Evolutionary conservation across 2,113 vertebrate species (phyloP), one percentile per base, ranked within the genome.

Genomic region (Trogon melanurus): DNA sequence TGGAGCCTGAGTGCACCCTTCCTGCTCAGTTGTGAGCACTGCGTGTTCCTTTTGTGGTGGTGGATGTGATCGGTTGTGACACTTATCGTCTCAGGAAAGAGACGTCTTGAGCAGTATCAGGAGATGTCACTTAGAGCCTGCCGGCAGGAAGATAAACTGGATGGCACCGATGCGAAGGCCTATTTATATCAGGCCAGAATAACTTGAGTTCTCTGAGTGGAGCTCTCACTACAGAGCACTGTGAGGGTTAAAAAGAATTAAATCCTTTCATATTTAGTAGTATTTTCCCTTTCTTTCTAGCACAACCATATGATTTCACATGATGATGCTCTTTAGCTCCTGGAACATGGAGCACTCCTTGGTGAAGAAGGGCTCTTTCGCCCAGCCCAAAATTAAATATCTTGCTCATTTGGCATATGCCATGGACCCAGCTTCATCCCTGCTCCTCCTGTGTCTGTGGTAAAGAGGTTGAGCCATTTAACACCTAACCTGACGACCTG

Each of bases 1-100:
- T 2, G 2, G 16, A 89, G 30, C 23, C 29, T 56, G 0, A 0
- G 7, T 67, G 34, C 9, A 60, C 47, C 26, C 16, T 13, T 79
- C 61, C 34, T 44, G 6, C 41, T 58, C 34, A 15, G 9, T 6
- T 88, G 50, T 41, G 57, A 88, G 36, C 3, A 4, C 30, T 48
- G 51, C 48, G 38, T 1, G 3, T 16, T 71, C n/a, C 51, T 80
- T 78, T 67, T 0, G 0, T 1, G 0, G 38, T 26, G 23, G 32
- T 71, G 79, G 60, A 64, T 7, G 0, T 88, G 96, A 97, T 95
- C 71, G 86, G 84, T 91, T 91, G 61, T 96, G 96, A 94, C 91
- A 94, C 54, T 73, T 66, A 93, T 89, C 4, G 2, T 96, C 96
- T 96, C 90, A 57, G 75, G 56, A 69, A 96, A 73, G 44, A 65